These are phyloP conservation scores for Hymenochirus boettgeri DNA, from an alignment of 2,113 vertebrate species.

Conservation along the genomic window DNA sequence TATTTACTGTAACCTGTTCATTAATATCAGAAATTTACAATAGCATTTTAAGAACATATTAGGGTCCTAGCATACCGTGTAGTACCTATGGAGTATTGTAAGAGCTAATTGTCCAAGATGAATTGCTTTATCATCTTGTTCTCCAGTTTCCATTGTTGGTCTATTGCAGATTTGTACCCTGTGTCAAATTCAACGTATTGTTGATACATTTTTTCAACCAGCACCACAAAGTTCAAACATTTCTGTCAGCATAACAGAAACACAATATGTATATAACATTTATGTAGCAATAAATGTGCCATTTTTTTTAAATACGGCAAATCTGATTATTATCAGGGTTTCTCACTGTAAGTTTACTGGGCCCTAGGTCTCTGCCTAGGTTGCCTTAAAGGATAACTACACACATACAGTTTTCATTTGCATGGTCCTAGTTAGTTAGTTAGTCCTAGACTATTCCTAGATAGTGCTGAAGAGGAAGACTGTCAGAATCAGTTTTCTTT, in stretches of 20 bases:
- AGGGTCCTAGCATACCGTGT: slow-evolving; percentile 82
- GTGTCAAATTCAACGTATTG: slow-evolving; percentile 90
- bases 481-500: too few species aligned
- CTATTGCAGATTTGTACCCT: slow-evolving; percentile 88
- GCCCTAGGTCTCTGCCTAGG: too few species aligned
- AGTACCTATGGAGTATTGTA: slow-evolving; percentile 81
- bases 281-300: slow-evolving; percentile 99
- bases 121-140: slow-evolving; percentile 76
- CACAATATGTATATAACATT: slow-evolving; percentile 99
- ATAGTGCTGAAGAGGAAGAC: too few species aligned
- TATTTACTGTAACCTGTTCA: slow-evolving; percentile 96
- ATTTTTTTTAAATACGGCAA: slow-evolving; percentile 95
- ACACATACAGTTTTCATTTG: too few species aligned
- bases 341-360: too few species aligned
- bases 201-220: slow-evolving; percentile 82
- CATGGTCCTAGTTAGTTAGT: too few species aligned
- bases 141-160: slow-evolving; percentile 82
- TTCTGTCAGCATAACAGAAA: slow-evolving; percentile 97
- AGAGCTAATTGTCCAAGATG: slow-evolving; percentile 83
- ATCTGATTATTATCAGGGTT: slow-evolving; percentile 56
- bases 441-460: too few species aligned
- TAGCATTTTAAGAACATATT: slow-evolving; percentile 84
- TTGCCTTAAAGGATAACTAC: too few species aligned
- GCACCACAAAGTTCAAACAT: slow-evolving; percentile 78
- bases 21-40: slow-evolving; percentile 90